Percentiles rank a stretch among this genome's conserved stretches.
These are phyloP conservation scores for Neomorphus geoffroyi DNA, from an alignment of 2,797 vertebrate species.

Conservation along the genomic window DNA sequence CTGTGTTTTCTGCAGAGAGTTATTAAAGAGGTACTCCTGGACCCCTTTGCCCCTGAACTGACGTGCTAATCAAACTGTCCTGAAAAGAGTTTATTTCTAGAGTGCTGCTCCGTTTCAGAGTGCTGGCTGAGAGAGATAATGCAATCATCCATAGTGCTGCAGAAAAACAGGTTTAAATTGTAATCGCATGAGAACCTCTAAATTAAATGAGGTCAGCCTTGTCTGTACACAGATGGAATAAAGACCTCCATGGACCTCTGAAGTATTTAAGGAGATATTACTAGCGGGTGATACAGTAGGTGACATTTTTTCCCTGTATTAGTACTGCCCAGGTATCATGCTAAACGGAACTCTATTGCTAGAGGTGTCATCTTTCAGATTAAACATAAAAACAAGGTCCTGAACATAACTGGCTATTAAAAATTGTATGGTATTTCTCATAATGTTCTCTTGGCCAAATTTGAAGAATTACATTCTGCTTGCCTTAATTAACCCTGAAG, in stretches of 20 bases:
- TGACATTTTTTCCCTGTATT: background rate
- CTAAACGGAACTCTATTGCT: background rate
- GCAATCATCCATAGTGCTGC: background rate
- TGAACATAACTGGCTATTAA: background rate
- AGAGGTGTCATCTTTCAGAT: background rate
- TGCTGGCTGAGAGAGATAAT: background rate
- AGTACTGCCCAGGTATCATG: background rate
- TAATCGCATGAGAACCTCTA: background rate
- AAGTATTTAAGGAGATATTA: background rate
- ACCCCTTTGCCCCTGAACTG: background rate
- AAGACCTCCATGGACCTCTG: background rate
- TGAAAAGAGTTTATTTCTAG: background rate
- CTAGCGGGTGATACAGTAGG: background rate
- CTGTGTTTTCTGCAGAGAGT: background rate
- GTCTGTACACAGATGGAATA: background rate
- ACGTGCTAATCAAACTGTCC: background rate
- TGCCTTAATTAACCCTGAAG: conserved; percentile 22
- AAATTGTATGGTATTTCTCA: background rate
- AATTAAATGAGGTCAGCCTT: background rate
- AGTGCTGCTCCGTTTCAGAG: background rate
- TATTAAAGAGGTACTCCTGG: background rate
- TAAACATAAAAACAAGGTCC: background rate
- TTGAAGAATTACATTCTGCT: background rate
- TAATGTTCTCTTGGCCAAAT: background rate
- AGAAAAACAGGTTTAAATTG: conserved; percentile 10